Conservation (phyloP, 2,797 vertebrate species). For the Meriones psammophilus region DNA sequence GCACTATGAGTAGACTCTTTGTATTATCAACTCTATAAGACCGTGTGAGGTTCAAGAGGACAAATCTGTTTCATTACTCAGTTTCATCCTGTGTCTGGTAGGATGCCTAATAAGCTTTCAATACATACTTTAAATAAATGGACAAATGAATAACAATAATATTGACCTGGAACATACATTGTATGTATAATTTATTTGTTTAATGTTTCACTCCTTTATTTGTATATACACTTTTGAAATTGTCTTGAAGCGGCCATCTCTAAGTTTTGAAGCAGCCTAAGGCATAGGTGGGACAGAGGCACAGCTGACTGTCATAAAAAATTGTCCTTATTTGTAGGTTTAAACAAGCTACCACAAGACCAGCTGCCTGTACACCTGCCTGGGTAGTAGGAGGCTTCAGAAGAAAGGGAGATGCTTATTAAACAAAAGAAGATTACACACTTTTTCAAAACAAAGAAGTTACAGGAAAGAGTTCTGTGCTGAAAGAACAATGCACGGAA, state of each 20-base stretch:
- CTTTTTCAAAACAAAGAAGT: not conserved
- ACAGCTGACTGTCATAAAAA: not conserved
- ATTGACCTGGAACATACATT: not conserved
- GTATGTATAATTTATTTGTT: not conserved
- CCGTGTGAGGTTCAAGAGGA: not conserved
- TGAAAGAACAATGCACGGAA: not conserved
- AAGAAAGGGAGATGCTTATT: not conserved
- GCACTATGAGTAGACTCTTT: not conserved
- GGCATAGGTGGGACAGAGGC: not conserved
- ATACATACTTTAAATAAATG: not conserved
- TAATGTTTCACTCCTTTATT: not conserved
- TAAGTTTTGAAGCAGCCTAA: conserved; percentile 34
- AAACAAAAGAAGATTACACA: not conserved
- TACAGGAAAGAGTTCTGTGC: not conserved
- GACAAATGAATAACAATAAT: not conserved
- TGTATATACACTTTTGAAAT: not conserved
- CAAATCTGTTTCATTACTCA: not conserved
- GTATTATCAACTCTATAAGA: not conserved
- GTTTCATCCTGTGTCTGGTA: not conserved
- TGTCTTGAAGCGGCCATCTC: not conserved
- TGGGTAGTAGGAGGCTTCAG: not conserved
- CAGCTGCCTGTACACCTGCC: not conserved
- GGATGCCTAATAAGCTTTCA: not conserved
- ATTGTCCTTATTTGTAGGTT: not conserved
- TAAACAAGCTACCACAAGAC: not conserved